Percentiles rank a stretch among this genome's conserved stretches.
Evolutionary conservation across 2,113 vertebrate genomes (phyloP).

Genomic region (Platanista minor): DNA sequence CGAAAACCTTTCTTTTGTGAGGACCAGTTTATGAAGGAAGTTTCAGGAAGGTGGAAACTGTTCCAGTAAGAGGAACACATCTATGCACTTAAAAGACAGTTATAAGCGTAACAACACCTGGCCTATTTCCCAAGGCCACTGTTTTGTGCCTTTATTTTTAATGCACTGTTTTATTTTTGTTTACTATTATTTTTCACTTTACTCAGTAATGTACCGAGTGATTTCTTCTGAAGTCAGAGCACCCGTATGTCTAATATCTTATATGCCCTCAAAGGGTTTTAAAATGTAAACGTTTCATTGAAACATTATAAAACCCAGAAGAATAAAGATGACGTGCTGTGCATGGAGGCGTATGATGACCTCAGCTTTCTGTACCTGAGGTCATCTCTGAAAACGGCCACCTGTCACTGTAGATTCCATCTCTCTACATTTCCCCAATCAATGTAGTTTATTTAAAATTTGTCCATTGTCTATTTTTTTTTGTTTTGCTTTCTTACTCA

Average conservation of each 20-base stretch:
- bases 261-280: neutral
- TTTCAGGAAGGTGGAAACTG: conserved; percentile 55
- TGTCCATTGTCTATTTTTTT: neutral
- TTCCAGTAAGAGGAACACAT: neutral
- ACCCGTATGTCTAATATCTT: neutral
- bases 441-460: neutral
- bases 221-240: neutral
- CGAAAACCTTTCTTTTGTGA: neutral
- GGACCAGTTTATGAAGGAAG: conserved; percentile 14
- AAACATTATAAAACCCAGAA: neutral
- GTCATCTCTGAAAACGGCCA: neutral
- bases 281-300: neutral
- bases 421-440: neutral
- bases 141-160: neutral
- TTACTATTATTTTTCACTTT: neutral
- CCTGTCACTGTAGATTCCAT: neutral
- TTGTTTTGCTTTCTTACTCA: neutral
- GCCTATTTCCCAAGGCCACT: neutral
- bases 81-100: neutral
- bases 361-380: neutral
- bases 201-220: neutral
- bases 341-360: neutral
- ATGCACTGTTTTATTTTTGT: neutral
- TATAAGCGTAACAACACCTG: neutral
- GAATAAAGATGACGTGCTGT: neutral